These are phyloP conservation scores for Gonocerus acuteangulatus DNA, from an alignment of 2,888 invertebrate genomes.

Conservation along the genomic window DNA sequence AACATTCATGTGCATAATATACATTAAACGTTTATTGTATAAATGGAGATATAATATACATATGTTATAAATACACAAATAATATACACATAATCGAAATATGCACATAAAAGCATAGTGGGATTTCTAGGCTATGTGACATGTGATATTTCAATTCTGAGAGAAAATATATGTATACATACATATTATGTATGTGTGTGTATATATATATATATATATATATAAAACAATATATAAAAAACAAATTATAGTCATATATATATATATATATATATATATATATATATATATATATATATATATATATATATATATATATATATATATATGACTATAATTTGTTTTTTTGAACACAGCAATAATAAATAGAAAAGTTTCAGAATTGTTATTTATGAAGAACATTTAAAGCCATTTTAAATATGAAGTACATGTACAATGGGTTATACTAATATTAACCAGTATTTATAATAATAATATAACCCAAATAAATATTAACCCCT, in stretches of 20 bases:
- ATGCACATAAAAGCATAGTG: conserved; percentile 20
- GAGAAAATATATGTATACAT: conserved; percentile 13
- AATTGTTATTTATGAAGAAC: conserved; percentile 7
- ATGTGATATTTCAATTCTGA: neutral
- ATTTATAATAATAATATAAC: no score
- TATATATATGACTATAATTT: neutral
- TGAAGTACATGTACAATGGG: conserved; percentile 1
- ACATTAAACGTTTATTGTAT: no score
- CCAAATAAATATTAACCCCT: no score
- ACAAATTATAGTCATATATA: no score
- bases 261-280: conserved; percentile 8
- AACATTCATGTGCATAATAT: no score
- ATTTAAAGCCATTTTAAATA: conserved; percentile 10
- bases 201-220: conserved; percentile 13
- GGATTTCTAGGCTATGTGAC: conserved; percentile 5
- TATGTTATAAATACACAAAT: conserved; percentile 20
- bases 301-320: conserved; percentile 9
- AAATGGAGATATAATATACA: conserved; percentile 21
- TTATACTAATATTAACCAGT: no score
- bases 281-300: conserved; percentile 8
- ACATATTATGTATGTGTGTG: no score
- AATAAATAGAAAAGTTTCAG: conserved; percentile 4
- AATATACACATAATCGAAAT: conserved; percentile 21
- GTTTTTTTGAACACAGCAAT: neutral
- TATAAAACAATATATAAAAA: conserved; percentile 3